A percentile compares a stretch with the other conserved stretches of the same genome.
phyloP scores from a whole-genome alignment of 2,797 vertebrate genomes.

The Rhynchotus rufescens region DNA sequence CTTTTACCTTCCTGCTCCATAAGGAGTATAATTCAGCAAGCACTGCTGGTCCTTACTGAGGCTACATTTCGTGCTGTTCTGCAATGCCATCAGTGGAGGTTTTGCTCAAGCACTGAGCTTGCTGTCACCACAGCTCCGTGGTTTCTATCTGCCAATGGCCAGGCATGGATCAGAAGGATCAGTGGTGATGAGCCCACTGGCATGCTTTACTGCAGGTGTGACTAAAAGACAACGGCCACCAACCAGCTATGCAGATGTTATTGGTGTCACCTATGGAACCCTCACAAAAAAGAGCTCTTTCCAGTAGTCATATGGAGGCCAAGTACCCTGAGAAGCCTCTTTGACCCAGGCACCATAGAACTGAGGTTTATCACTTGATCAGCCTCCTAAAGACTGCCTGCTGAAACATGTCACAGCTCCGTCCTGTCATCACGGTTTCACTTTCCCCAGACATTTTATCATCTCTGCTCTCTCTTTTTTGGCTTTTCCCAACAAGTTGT shows the following conservation, averaged over 20 bases:
- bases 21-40: neutral
- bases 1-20: neutral
- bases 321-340: neutral
- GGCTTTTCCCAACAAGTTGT: conserved; percentile 12
- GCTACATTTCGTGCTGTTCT: accelerated
- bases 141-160: neutral
- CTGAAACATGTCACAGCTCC: neutral
- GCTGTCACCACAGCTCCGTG: neutral
- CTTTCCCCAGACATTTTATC: neutral
- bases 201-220: neutral
- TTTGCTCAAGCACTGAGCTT: neutral
- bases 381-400: neutral
- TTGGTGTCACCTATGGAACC: neutral
- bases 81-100: neutral
- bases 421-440: conserved; percentile 4
- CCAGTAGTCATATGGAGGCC: neutral
- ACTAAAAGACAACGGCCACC: neutral
- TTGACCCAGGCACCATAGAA: neutral
- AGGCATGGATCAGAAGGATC: neutral
- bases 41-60: neutral
- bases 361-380: neutral
- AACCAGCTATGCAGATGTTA: conserved; percentile 25
- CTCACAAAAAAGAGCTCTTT: neutral
- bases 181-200: neutral
- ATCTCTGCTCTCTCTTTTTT: neutral